Evolutionary conservation across 2,888 invertebrate genomes (phyloP).

Genomic region (Orthosia cruda): DNA sequence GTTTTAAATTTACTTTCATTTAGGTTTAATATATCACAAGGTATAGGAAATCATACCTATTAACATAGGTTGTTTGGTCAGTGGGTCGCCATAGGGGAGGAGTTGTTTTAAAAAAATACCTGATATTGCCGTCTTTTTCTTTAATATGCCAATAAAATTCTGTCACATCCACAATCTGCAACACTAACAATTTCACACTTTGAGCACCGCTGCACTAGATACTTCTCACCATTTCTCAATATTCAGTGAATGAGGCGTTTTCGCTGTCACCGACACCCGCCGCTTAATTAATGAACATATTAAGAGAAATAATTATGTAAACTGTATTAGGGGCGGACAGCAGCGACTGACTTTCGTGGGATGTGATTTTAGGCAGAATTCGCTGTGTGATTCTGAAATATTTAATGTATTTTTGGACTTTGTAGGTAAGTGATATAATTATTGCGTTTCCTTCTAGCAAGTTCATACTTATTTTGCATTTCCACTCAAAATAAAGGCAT

Average conservation of each 20-base stretch:
- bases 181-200: conserved; percentile 1
- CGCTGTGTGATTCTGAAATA: neutral
- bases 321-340: conserved; percentile 52
- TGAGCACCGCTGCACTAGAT: conserved; percentile 49
- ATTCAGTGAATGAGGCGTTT: conserved; percentile 54
- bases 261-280: conserved; percentile 60
- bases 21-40: too few relatives aligned
- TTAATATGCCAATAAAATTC: neutral
- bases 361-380: neutral
- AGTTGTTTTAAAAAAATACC: too few relatives aligned
- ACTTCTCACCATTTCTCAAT: conserved; percentile 67
- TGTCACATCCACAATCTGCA: neutral
- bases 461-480: too few relatives aligned
- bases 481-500: too few relatives aligned
- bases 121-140: too few relatives aligned
- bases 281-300: conserved; percentile 67
- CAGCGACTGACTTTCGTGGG: neutral
- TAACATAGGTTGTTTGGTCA: too few relatives aligned
- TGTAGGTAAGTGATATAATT: too few relatives aligned
- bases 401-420: too few relatives aligned
- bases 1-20: too few relatives aligned
- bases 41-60: too few relatives aligned
- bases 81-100: too few relatives aligned
- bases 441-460: too few relatives aligned
- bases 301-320: conserved; percentile 63